These are phyloP conservation scores for Lycia hirtaria DNA, from an alignment of 2,888 invertebrate genomes.

Conservation along the genomic window DNA sequence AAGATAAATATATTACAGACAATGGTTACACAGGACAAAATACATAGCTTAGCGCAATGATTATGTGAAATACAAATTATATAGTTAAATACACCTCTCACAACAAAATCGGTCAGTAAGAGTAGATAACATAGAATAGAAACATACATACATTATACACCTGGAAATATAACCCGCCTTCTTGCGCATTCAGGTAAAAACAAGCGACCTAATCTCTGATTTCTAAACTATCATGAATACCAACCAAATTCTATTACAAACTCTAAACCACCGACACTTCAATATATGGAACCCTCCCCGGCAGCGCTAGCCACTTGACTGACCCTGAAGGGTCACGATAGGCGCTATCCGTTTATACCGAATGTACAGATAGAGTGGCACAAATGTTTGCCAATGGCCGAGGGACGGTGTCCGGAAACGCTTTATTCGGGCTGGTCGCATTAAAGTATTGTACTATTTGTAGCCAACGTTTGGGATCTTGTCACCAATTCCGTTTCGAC, in stretches of 20 bases:
- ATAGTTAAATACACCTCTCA: too few relatives aligned
- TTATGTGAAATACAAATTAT: too few relatives aligned
- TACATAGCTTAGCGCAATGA: too few relatives aligned
- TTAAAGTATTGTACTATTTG: slow-evolving; percentile 28
- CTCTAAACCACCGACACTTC: slow-evolving; percentile 2
- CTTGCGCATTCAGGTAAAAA: too few relatives aligned
- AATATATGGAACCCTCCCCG: slow-evolving; percentile 20
- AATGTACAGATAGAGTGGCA: slow-evolving; percentile 41
- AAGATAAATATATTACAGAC: too few relatives aligned
- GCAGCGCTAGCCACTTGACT: slow-evolving; percentile 26
- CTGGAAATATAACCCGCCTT: too few relatives aligned
- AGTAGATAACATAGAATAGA: too few relatives aligned
- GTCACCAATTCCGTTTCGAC: slow-evolving; percentile 20
- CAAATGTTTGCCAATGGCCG: slow-evolving; percentile 44
- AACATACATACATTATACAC: too few relatives aligned
- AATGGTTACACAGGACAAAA: too few relatives aligned
- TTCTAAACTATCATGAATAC: too few relatives aligned
- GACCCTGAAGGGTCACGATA: slow-evolving; percentile 35
- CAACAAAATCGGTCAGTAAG: too few relatives aligned
- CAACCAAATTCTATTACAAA: not conserved
- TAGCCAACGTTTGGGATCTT: slow-evolving; percentile 29
- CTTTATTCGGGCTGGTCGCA: slow-evolving; percentile 38
- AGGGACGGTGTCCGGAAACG: slow-evolving; percentile 35
- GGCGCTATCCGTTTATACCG: slow-evolving; percentile 41
- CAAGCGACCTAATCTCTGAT: too few relatives aligned